Percentiles rank a stretch among this genome's conserved stretches.
phyloP scores from a whole-genome alignment of 1,140 invertebrate genomes.

The Drosophila seguyi region DNA sequence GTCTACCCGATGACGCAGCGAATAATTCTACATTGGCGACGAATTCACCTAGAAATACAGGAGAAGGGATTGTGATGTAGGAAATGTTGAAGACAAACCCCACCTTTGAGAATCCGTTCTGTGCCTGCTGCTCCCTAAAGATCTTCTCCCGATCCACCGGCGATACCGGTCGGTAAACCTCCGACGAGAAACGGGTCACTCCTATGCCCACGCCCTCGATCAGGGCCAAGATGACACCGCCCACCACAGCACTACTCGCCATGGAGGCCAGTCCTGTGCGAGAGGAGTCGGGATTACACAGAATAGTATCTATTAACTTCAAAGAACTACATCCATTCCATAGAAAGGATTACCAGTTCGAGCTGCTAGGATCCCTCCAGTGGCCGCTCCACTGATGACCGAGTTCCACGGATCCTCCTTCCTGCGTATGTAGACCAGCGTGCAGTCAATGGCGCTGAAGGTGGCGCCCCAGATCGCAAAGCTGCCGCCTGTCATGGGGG shows the following conservation, averaged over 20 bases:
- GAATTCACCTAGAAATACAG: constrained; percentile 49
- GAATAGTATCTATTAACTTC: neutral
- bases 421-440: constrained; percentile 47
- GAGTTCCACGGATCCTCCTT: constrained; percentile 76
- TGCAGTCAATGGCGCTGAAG: constrained; percentile 66
- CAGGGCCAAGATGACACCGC: constrained; percentile 59
- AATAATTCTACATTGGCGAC: constrained; percentile 36
- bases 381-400: constrained; percentile 62
- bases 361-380: constrained; percentile 63
- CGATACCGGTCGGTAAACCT: constrained; percentile 57
- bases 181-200: constrained; percentile 56
- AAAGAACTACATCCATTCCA: neutral
- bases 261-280: constrained; percentile 46
- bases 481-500: constrained; percentile 48
- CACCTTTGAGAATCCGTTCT: constrained; percentile 1
- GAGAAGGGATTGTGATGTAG: neutral
- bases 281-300: neutral
- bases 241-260: constrained; percentile 65
- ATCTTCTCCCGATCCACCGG: constrained; percentile 48
- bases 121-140: constrained; percentile 36
- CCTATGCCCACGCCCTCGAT: constrained; percentile 64
- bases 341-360: constrained; percentile 34
- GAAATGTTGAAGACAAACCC: neutral
- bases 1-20: constrained; percentile 47
- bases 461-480: constrained; percentile 70